Conservation (phyloP, 1,140 invertebrate species). For the Archegozetes longisetosus region DNA sequence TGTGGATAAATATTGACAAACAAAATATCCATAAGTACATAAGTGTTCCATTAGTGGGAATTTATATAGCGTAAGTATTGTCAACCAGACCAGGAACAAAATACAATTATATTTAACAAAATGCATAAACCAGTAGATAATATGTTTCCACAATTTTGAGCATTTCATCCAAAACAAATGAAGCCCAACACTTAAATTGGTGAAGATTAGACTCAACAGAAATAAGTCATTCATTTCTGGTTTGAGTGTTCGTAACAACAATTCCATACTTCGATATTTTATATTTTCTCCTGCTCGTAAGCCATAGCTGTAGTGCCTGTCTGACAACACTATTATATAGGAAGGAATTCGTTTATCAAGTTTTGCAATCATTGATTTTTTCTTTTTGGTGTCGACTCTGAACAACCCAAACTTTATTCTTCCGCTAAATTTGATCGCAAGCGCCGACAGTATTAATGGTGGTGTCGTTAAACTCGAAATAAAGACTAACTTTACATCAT, state of each 20-base stretch:
- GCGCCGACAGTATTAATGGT: slow-evolving; percentile 36
- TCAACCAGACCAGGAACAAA: slow-evolving; percentile 32
- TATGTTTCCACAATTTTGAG: slow-evolving; percentile 26
- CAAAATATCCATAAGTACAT: neutral
- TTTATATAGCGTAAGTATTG: slow-evolving; percentile 22
- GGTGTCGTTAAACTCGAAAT: slow-evolving; percentile 30
- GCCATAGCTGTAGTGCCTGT: slow-evolving; percentile 31
- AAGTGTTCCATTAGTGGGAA: neutral
- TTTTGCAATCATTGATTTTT: slow-evolving; percentile 20
- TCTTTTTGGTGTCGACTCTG: slow-evolving; percentile 21
- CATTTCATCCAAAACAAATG: slow-evolving; percentile 29
- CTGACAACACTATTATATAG: slow-evolving; percentile 33
- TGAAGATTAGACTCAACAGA: slow-evolving; percentile 30
- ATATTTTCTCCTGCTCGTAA: slow-evolving; percentile 28
- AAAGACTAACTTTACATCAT: slow-evolving; percentile 31
- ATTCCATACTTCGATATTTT: slow-evolving; percentile 32
- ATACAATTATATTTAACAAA: slow-evolving; percentile 33
- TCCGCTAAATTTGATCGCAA: slow-evolving; percentile 38
- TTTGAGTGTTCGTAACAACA: slow-evolving; percentile 32
- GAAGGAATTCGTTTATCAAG: slow-evolving; percentile 23
- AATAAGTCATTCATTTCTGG: slow-evolving; percentile 40
- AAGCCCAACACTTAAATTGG: slow-evolving; percentile 33
- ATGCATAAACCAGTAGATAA: slow-evolving; percentile 28
- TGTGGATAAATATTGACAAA: neutral
- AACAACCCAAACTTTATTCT: slow-evolving; percentile 35